Percentiles rank a stretch among this genome's conserved stretches.
These are phyloP conservation scores for Amphimedon queenslandica DNA, from an alignment of 37 sponge, comb jelly and placozoan genomes.

Conservation along the genomic window DNA sequence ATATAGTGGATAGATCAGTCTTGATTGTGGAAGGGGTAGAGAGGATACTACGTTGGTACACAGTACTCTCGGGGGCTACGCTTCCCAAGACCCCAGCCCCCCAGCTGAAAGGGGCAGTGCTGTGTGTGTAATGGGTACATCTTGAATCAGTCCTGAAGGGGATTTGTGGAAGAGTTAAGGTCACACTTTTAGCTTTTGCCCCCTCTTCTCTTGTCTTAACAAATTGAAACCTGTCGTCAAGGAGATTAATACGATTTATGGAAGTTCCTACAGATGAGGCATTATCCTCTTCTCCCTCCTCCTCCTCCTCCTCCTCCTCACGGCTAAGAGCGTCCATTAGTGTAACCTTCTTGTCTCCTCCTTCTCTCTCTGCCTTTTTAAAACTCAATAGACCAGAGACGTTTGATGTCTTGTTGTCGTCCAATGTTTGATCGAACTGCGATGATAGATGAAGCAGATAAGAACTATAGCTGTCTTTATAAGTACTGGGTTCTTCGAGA, in stretches of 20 bases:
- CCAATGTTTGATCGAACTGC: neutral
- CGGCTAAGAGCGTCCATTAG: neutral
- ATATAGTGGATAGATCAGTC: neutral
- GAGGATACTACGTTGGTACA: constrained; percentile 37
- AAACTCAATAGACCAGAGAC: neutral
- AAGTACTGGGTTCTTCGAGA: neutral
- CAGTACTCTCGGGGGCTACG: constrained; percentile 48
- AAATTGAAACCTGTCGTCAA: constrained; percentile 11
- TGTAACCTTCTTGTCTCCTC: neutral
- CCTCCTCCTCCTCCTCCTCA: neutral
- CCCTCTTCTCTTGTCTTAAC: neutral
- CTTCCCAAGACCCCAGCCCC: constrained; percentile 58
- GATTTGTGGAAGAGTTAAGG: constrained; percentile 1
- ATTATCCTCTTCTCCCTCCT: neutral
- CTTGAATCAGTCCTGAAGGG: constrained; percentile 10
- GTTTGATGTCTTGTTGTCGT: neutral
- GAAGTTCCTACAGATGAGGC: constrained; percentile 8
- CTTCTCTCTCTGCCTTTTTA: neutral
- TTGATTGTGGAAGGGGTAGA: constrained; percentile 20
- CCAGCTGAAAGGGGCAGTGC: constrained; percentile 47
- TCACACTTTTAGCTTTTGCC: constrained; percentile 2
- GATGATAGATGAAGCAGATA: neutral
- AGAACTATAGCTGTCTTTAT: neutral
- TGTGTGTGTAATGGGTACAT: constrained; percentile 64
- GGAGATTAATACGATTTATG: neutral